Percentiles rank a stretch among this genome's conserved stretches.
Evolutionary conservation across 2,888 invertebrate genomes (phyloP).

Genomic region (Sarcophaga caerulescens): DNA sequence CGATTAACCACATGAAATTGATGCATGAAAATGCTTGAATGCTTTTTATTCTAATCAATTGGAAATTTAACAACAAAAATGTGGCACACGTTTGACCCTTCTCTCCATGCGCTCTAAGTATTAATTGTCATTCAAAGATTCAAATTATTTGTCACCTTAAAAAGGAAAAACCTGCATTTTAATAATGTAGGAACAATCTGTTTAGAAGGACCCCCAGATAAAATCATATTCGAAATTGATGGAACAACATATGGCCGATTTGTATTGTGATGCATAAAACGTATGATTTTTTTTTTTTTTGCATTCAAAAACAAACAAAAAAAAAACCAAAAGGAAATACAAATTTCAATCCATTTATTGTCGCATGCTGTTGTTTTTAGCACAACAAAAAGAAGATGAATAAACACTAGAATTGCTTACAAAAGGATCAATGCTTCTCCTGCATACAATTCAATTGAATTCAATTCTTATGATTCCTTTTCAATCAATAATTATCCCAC

Average conservation of each 20-base stretch:
- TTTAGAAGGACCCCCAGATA: slow-evolving; percentile 23
- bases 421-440: background rate
- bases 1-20: background rate
- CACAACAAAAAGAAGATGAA: slow-evolving; percentile 33
- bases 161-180: background rate
- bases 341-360: slow-evolving; percentile 14
- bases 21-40: background rate
- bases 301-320: background rate
- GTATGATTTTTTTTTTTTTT: background rate
- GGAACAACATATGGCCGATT: slow-evolving; percentile 40
- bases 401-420: background rate
- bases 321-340: slow-evolving; percentile 4
- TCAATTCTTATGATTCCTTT: slow-evolving; percentile 35
- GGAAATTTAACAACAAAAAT: slow-evolving; percentile 14
- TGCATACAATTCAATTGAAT: background rate
- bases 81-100: slow-evolving; percentile 57
- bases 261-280: slow-evolving; percentile 23
- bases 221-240: slow-evolving; percentile 7
- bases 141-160: slow-evolving; percentile 43
- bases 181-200: background rate
- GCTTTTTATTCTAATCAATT: slow-evolving; percentile 15
- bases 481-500: slow-evolving; percentile 46
- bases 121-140: slow-evolving; percentile 9
- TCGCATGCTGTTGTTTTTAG: background rate
- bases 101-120: background rate